A percentile compares a stretch with the other conserved stretches of the same genome.
These are phyloP conservation scores for Saccopteryx bilineata DNA, from an alignment of 2,113 vertebrate species.

Conservation along the genomic window DNA sequence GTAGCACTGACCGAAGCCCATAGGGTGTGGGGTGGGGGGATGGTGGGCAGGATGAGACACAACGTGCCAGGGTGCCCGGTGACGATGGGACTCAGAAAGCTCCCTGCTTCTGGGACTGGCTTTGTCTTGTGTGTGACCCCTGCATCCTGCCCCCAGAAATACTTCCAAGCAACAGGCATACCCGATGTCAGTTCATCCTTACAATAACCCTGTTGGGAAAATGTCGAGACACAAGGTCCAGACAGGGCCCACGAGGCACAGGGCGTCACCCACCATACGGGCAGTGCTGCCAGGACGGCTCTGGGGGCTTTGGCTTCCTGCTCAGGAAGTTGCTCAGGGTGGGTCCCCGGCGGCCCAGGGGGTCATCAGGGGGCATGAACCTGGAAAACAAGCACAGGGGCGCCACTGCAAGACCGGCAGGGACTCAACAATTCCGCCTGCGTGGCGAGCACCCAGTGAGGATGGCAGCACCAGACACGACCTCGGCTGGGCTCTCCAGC, in stretches of 20 bases:
- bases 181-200: background rate
- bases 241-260: rapidly evolving
- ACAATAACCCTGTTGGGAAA: background rate
- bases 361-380: conserved; percentile 98
- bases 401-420: background rate
- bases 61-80: background rate
- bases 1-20: background rate
- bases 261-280: conserved; percentile 91
- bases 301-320: conserved; percentile 88
- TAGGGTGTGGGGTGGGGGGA: rapidly evolving
- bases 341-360: conserved; percentile 93
- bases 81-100: background rate
- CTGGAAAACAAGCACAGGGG: conserved; percentile 83
- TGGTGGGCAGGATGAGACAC: background rate
- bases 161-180: rapidly evolving
- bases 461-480: too few species aligned
- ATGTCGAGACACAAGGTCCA: background rate
- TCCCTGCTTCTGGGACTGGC: background rate
- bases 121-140: background rate
- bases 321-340: conserved; percentile 93
- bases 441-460: rapidly evolving
- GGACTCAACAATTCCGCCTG: rapidly evolving
- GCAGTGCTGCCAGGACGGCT: conserved; percentile 91
- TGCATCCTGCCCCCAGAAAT: too few species aligned
- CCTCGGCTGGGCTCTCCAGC: rapidly evolving